Conservation (phyloP, 2,888 invertebrate genomes). For the Ochropleura leucogaster region DNA sequence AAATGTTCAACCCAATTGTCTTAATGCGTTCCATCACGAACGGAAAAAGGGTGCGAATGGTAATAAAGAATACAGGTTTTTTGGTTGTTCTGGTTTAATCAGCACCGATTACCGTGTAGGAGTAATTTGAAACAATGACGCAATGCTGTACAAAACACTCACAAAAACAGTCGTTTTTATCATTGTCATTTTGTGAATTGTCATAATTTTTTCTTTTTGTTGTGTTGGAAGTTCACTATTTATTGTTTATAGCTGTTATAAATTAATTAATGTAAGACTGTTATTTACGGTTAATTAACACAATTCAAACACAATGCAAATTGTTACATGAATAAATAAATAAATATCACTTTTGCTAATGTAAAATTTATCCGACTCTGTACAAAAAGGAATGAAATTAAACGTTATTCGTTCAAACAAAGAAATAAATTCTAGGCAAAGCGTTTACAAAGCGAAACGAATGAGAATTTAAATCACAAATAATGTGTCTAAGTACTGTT, state of each 20-base stretch:
- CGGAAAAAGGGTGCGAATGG: constrained; percentile 49
- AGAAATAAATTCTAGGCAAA: neutral
- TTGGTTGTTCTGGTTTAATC: constrained; percentile 41
- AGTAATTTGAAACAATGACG: too few species aligned
- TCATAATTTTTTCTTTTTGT: too few species aligned
- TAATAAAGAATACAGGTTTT: constrained; percentile 33
- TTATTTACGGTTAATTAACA: too few species aligned
- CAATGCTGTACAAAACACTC: too few species aligned
- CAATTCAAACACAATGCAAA: too few species aligned
- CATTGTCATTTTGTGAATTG: too few species aligned
- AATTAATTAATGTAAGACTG: too few species aligned
- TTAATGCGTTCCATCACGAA: constrained; percentile 62
- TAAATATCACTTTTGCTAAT: too few species aligned
- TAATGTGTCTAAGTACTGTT: neutral
- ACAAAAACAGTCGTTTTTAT: too few species aligned
- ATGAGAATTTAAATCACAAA: constrained; percentile 16
- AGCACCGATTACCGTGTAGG: constrained; percentile 1
- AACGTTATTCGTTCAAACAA: neutral
- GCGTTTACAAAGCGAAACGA: neutral
- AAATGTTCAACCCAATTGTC: constrained; percentile 58
- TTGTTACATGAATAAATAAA: too few species aligned
- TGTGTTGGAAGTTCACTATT: too few species aligned
- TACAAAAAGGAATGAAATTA: neutral
- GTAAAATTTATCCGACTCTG: neutral
- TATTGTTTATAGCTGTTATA: too few species aligned